phyloP scores from a whole-genome alignment of 2,797 vertebrate genomes.

The Halcyon chelicuti region DNA sequence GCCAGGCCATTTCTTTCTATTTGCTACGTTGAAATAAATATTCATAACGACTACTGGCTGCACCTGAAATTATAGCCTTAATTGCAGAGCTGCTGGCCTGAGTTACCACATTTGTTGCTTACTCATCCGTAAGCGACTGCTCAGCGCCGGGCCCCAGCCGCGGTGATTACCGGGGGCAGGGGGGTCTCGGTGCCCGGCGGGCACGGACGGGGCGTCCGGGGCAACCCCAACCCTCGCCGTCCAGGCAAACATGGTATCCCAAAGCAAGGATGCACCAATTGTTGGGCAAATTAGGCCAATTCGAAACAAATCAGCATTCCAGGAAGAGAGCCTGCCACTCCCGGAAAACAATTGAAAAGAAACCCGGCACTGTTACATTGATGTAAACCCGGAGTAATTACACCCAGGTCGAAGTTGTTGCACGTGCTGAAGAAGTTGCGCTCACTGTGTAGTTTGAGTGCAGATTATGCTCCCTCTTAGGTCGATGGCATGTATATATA shows the following conservation, averaged over 20 bases:
- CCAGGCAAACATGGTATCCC: not conserved
- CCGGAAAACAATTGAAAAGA: constrained; percentile 31
- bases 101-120: constrained; percentile 20
- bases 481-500: not conserved
- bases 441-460: not conserved
- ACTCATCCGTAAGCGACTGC: constrained; percentile 4
- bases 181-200: not conserved
- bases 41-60: constrained; percentile 16
- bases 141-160: not conserved
- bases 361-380: not conserved
- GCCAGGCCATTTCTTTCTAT: not conserved
- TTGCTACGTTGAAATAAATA: constrained; percentile 38
- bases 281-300: constrained; percentile 22
- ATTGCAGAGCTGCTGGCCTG: constrained; percentile 32
- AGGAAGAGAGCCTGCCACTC: constrained; percentile 27
- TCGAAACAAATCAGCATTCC: constrained; percentile 10
- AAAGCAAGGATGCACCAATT: not conserved
- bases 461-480: not conserved
- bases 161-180: not conserved
- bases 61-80: constrained; percentile 53
- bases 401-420: not conserved
- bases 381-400: constrained; percentile 13
- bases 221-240: not conserved
- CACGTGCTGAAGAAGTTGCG: not conserved
- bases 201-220: not conserved